These are phyloP conservation scores for Hydrophis major DNA, from an alignment of 2,797 vertebrate genomes.

Conservation along the genomic window DNA sequence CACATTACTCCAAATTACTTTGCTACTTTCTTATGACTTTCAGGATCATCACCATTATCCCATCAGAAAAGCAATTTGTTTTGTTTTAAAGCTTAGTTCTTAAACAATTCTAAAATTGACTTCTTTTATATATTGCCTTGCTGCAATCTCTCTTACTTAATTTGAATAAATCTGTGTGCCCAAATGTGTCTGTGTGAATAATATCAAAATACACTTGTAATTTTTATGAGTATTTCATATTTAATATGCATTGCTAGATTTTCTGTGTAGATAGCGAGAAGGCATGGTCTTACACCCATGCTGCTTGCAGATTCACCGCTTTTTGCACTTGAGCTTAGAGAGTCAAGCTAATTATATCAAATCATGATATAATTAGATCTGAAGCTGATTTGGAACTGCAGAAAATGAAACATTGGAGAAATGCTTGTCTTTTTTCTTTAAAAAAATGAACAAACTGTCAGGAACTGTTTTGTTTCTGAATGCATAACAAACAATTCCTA, in stretches of 20 bases:
- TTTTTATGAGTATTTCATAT: background rate
- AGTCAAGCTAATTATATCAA: background rate
- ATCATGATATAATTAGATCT: slow-evolving; percentile 1
- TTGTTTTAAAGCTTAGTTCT: background rate
- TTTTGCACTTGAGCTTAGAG: background rate
- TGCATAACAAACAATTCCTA: background rate
- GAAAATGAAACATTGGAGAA: background rate
- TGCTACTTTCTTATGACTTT: background rate
- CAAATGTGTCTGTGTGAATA: background rate
- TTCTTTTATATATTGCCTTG: background rate
- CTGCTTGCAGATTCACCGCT: background rate
- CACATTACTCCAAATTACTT: background rate
- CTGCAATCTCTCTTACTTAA: background rate
- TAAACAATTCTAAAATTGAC: background rate
- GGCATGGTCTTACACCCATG: background rate
- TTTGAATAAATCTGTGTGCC: background rate
- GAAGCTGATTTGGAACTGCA: background rate
- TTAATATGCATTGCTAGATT: background rate
- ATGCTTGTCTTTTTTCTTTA: background rate
- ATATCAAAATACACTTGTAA: background rate
- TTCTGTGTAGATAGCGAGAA: background rate
- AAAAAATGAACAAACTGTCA: background rate
- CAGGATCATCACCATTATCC: background rate
- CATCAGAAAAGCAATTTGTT: background rate
- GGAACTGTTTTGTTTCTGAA: background rate